Percentiles rank a stretch among this genome's conserved stretches.
phyloP scores from a whole-genome alignment of 2,797 vertebrate species.

The Ptychadena robeensis region DNA sequence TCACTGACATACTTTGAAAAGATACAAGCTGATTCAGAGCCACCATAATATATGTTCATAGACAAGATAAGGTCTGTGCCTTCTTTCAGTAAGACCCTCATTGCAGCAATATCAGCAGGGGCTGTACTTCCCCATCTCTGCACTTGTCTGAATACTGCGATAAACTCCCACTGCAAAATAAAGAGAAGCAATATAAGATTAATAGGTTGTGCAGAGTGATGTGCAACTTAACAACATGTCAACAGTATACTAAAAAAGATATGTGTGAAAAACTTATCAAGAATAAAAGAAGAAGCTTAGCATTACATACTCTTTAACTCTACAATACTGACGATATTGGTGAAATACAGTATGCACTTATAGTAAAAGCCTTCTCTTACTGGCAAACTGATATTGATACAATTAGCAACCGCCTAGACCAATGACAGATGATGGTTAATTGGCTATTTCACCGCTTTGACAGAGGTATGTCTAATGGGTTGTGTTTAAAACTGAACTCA shows the following conservation, averaged over 20 bases:
- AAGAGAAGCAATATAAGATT: background rate
- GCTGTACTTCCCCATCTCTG: conserved; percentile 77
- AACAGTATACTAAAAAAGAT: too few species aligned
- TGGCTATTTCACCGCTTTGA: too few species aligned
- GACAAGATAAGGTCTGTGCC: conserved; percentile 73
- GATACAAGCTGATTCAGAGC: conserved; percentile 73
- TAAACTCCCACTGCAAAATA: conserved; percentile 75
- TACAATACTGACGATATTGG: too few species aligned
- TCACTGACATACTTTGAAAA: conserved; percentile 70
- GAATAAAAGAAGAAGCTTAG: too few species aligned
- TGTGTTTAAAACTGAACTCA: too few species aligned
- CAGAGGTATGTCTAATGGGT: too few species aligned
- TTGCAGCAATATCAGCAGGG: conserved; percentile 74
- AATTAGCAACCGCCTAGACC: too few species aligned
- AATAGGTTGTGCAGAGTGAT: background rate
- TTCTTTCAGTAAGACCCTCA: conserved; percentile 75
- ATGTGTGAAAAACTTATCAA: background rate
- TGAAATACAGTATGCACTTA: too few species aligned
- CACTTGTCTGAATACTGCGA: conserved; percentile 78
- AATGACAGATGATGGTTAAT: too few species aligned
- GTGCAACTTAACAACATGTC: background rate
- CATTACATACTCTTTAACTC: too few species aligned
- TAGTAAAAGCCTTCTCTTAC: too few species aligned
- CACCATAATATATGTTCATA: conserved; percentile 78
- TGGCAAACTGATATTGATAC: too few species aligned